These are phyloP conservation scores for honey bee (Apis mellifera) DNA, from an alignment of 1,140 invertebrate genomes.

Conservation along the genomic window DNA sequence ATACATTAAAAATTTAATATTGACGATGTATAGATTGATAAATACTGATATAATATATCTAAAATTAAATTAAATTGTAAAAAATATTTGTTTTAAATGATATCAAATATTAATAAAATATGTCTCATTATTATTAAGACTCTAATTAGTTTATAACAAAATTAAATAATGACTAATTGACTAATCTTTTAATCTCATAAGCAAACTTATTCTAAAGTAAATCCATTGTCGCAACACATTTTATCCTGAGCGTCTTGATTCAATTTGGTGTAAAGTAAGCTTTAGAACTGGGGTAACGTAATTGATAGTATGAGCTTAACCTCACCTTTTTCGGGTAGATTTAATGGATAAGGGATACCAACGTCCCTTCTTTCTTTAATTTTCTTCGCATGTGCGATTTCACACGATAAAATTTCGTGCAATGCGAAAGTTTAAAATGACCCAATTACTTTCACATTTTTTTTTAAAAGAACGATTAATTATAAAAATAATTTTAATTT, in stretches of 20 bases:
- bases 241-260: conserved; percentile 28
- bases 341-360: conserved; percentile 56
- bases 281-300: conserved; percentile 50
- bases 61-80: no score
- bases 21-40: no score
- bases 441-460: conserved; percentile 13
- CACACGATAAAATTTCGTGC: conserved; percentile 65
- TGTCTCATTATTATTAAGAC: no score
- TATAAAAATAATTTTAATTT: neutral
- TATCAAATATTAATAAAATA: no score
- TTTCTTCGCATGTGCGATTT: conserved; percentile 59
- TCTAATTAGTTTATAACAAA: no score
- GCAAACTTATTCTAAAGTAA: neutral
- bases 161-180: neutral
- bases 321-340: conserved; percentile 38
- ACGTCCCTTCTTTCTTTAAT: conserved; percentile 50
- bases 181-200: neutral
- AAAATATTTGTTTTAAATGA: no score
- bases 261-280: conserved; percentile 51
- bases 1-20: no score
- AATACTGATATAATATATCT: no score
- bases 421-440: conserved; percentile 27
- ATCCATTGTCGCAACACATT: conserved; percentile 48
- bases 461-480: neutral
- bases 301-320: conserved; percentile 60